Evolutionary conservation across 2,113 vertebrate species (phyloP).

Genomic region (Plestiodon gilberti): DNA sequence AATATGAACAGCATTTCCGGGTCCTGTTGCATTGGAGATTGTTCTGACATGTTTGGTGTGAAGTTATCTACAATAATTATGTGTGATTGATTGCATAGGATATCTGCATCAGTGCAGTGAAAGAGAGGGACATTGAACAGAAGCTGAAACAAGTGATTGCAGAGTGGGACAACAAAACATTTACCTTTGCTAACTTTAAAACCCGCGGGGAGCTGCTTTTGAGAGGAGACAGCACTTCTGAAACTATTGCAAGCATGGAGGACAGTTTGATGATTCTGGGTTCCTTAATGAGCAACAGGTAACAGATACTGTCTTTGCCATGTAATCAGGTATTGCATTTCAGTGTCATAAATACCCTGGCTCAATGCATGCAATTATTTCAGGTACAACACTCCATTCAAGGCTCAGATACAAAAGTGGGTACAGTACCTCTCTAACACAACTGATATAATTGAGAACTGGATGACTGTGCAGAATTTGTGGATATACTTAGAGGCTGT

Average conservation of each 20-base stretch:
- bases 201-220: conserved; percentile 91
- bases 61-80: neutral
- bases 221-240: conserved; percentile 89
- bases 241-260: conserved; percentile 91
- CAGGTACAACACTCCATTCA: conserved; percentile 95
- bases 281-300: conserved; percentile 95
- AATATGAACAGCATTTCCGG: no score
- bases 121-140: conserved; percentile 94
- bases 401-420: conserved; percentile 96
- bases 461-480: conserved; percentile 96
- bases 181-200: conserved; percentile 91
- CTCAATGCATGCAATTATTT: conserved; percentile 13
- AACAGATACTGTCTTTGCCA: neutral
- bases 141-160: conserved; percentile 92
- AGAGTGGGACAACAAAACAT: conserved; percentile 91
- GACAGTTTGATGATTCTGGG: conserved; percentile 94
- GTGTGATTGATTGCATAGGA: conserved; percentile 76
- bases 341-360: neutral
- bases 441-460: conserved; percentile 92
- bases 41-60: neutral
- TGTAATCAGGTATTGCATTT: neutral
- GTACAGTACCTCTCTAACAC: conserved; percentile 93
- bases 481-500: conserved; percentile 98
- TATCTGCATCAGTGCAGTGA: conserved; percentile 92
- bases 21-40: neutral